Conservation (phyloP, 2,888 invertebrate genomes). For the Eurois occulta region DNA sequence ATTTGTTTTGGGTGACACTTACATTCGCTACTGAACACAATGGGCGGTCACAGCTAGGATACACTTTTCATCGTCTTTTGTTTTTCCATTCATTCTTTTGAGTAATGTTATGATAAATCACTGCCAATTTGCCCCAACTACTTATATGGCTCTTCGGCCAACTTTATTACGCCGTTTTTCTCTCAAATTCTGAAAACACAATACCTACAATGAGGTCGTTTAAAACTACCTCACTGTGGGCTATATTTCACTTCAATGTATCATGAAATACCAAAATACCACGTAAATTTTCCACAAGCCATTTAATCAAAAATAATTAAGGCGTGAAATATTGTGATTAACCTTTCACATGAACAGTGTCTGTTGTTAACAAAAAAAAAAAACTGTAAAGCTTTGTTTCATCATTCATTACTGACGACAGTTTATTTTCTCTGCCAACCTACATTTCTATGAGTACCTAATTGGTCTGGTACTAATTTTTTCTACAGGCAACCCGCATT, state of each 20-base stretch:
- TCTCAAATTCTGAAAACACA: conserved; percentile 3
- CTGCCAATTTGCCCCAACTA: background rate
- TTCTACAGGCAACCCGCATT: background rate
- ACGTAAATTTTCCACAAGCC: conserved; percentile 16
- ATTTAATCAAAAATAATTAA: conserved; percentile 30
- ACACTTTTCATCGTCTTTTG: conserved; percentile 51
- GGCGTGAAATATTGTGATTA: conserved; percentile 17
- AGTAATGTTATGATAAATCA: conserved; percentile 34
- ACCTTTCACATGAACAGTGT: background rate
- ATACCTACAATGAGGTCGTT: background rate
- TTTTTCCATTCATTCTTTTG: conserved; percentile 33
- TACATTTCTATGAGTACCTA: background rate
- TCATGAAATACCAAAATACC: conserved; percentile 31
- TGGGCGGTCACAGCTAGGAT: conserved; percentile 34
- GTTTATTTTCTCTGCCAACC: background rate
- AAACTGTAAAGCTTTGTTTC: conserved; percentile 7
- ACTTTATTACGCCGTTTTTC: background rate
- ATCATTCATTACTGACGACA: background rate
- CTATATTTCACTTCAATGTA: conserved; percentile 23
- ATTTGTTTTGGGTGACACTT: conserved; percentile 60
- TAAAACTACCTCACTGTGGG: conserved; percentile 9
- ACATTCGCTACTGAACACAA: conserved; percentile 52
- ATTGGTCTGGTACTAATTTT: conserved; percentile 29
- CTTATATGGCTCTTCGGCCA: background rate
- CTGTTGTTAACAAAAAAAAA: conserved; percentile 11